Conservation (phyloP, 2,888 invertebrate species). For the Nomada hirtipes region DNA sequence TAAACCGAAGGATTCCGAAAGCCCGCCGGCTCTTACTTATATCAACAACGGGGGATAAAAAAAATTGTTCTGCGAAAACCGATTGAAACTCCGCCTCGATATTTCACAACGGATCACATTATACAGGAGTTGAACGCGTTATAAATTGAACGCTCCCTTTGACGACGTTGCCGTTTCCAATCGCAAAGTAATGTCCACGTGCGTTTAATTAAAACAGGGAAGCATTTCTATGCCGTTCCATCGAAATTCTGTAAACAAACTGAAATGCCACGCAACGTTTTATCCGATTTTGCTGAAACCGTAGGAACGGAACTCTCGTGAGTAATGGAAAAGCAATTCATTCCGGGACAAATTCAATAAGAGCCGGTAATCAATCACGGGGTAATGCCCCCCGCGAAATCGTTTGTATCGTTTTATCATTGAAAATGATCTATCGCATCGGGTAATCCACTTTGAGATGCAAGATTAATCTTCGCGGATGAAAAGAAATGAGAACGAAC, state of each 20-base stretch:
- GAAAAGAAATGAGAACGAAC: background rate
- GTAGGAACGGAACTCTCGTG: constrained; percentile 7
- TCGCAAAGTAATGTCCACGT: no score
- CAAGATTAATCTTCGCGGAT: constrained; percentile 4
- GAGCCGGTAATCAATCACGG: constrained; percentile 24
- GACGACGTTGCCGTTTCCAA: background rate
- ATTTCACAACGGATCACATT: background rate
- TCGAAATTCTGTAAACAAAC: background rate
- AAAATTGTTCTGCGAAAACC: background rate
- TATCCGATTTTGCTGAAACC: constrained; percentile 2
- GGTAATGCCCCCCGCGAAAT: background rate
- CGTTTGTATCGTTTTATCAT: constrained; percentile 33
- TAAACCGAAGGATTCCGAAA: constrained; percentile 37
- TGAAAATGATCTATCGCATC: constrained; percentile 10
- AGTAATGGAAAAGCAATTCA: constrained; percentile 38
- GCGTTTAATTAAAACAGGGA: background rate
- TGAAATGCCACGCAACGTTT: constrained; percentile 5
- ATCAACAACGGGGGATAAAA: background rate
- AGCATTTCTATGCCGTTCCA: background rate
- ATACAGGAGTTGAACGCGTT: background rate
- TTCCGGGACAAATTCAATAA: constrained; percentile 37
- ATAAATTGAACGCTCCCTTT: background rate
- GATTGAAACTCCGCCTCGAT: background rate
- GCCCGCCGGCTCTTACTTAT: background rate
- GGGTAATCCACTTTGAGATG: constrained; percentile 10